A percentile compares a stretch with the other conserved stretches of the same genome.
Conservation (phyloP, 2,888 invertebrate species). For the Agrotis segetum region DNA sequence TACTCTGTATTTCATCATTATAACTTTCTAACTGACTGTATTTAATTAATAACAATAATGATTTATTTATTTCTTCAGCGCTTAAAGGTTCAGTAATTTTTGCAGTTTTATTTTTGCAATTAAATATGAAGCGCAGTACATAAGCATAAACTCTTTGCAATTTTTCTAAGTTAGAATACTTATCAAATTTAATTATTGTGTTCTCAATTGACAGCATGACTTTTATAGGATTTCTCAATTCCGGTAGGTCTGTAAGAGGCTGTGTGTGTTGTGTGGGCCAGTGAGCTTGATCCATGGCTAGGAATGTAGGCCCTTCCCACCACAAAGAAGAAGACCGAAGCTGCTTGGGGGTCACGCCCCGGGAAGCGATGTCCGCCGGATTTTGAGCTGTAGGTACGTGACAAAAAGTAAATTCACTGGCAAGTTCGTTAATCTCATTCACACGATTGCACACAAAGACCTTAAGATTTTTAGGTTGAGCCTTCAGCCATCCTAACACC, state of each 20-base stretch:
- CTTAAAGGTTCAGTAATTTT: neutral
- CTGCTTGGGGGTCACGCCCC: too few species aligned
- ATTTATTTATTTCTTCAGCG: too few species aligned
- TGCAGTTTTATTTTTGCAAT: slow-evolving; percentile 1
- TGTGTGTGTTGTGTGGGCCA: slow-evolving; percentile 1
- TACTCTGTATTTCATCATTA: too few species aligned
- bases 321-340: neutral
- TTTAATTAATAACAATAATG: too few species aligned
- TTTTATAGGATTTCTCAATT: neutral
- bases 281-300: neutral
- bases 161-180: neutral
- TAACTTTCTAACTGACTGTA: too few species aligned
- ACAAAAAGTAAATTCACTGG: too few species aligned
- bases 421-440: too few species aligned
- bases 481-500: neutral
- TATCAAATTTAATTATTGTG: neutral
- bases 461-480: neutral
- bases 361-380: too few species aligned
- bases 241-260: neutral
- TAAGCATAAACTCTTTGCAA: neutral
- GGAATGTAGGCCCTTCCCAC: slow-evolving; percentile 1
- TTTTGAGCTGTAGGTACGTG: too few species aligned
- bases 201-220: too few species aligned
- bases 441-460: too few species aligned
- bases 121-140: neutral